A percentile compares a stretch with the other conserved stretches of the same genome.
Evolutionary conservation across 1,140 invertebrate species (phyloP).

Genomic region (Zaprionus lachaisei): DNA sequence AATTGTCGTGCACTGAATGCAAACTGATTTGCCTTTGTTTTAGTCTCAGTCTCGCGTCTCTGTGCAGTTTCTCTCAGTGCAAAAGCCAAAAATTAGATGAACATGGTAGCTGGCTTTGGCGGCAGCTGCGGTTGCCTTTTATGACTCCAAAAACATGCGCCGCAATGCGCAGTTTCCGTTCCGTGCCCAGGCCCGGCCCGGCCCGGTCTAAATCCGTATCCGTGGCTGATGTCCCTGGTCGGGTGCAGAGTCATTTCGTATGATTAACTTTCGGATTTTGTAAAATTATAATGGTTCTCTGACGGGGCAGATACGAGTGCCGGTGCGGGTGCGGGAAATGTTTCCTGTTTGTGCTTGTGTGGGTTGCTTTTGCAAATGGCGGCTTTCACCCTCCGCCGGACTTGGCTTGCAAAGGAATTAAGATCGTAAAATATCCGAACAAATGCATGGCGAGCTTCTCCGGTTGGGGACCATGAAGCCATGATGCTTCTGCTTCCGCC

Average conservation of each 20-base stretch:
- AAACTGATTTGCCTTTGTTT: conserved; percentile 53
- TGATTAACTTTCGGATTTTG: conserved; percentile 81
- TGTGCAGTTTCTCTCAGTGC: neutral
- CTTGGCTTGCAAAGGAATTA: conserved; percentile 69
- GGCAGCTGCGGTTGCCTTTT: conserved; percentile 48
- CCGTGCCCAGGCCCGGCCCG: neutral
- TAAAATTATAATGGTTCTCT: conserved; percentile 73
- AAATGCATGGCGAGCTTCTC: conserved; percentile 51
- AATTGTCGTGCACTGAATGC: conserved; percentile 50
- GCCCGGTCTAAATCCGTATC: neutral
- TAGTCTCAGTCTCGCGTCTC: neutral
- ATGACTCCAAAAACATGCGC: conserved; percentile 44
- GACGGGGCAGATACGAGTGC: conserved; percentile 14
- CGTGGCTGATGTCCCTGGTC: conserved; percentile 5
- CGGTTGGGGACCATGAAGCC: conserved; percentile 54
- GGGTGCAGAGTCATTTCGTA: conserved; percentile 56
- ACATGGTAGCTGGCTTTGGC: neutral
- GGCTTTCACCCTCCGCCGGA: conserved; percentile 51
- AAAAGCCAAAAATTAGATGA: neutral
- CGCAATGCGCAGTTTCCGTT: conserved; percentile 60
- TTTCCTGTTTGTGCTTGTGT: conserved; percentile 1
- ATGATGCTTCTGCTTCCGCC: conserved; percentile 46
- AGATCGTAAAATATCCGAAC: conserved; percentile 70
- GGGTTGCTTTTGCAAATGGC: conserved; percentile 60
- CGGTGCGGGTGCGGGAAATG: conserved; percentile 10